Evolutionary conservation across 2,888 invertebrate species (phyloP).

Genomic region (Cryptocephalus primarius): DNA sequence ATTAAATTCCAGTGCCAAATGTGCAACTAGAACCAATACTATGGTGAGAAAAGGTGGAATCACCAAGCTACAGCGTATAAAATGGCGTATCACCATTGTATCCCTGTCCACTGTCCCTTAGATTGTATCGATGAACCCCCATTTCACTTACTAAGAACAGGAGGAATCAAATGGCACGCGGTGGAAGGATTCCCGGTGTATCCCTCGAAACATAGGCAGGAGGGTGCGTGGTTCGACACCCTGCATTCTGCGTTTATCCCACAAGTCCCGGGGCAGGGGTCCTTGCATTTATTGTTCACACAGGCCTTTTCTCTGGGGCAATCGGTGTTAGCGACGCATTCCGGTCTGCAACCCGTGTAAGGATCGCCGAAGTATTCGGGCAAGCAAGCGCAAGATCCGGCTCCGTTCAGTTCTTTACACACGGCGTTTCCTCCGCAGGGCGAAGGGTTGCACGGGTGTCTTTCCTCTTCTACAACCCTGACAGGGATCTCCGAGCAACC

Average conservation of each 20-base stretch:
- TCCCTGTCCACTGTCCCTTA: no score
- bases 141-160: slow-evolving; percentile 2
- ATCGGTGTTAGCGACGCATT: slow-evolving; percentile 76
- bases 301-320: slow-evolving; percentile 69
- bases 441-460: slow-evolving; percentile 71
- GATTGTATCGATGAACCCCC: no score
- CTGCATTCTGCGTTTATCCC: slow-evolving; percentile 70
- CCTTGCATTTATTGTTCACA: slow-evolving; percentile 71
- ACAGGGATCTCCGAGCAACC: slow-evolving; percentile 44
- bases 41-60: no score
- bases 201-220: slow-evolving; percentile 67
- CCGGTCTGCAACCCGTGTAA: slow-evolving; percentile 73
- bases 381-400: slow-evolving; percentile 72
- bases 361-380: slow-evolving; percentile 81
- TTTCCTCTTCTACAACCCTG: slow-evolving; percentile 47
- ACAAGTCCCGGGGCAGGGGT: slow-evolving; percentile 75
- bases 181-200: slow-evolving; percentile 65
- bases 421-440: slow-evolving; percentile 79
- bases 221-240: slow-evolving; percentile 72
- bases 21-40: no score
- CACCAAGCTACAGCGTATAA: no score
- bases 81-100: no score
- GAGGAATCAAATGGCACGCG: slow-evolving; percentile 34
- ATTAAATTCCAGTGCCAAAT: no score
- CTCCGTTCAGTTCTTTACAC: slow-evolving; percentile 72